Base-by-base conservation (phyloP, 2,113 vertebrate genomes). In the Zapus hudsonius region DNA sequence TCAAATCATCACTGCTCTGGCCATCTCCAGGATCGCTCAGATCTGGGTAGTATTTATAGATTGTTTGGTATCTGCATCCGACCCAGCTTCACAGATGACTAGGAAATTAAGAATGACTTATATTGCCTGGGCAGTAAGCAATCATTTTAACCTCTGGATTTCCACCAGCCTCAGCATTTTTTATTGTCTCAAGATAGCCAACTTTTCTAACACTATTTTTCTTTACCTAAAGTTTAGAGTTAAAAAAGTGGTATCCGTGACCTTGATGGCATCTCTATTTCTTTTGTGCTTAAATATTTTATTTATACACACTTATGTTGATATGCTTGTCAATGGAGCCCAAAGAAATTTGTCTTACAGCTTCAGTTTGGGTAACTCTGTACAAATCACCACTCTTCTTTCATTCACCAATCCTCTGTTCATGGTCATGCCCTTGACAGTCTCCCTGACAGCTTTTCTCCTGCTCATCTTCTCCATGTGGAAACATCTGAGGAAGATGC, bases 121-220 rank as follows among this genome's bases (percentile, higher is more conserved):
- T 33, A 2, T 57, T 16, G 1, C 12, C 7, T 81, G 70, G 66
- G 0, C 2, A 25, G 29, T 94, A 66, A 44, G 9, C 23, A 80
- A 67, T 31, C 75, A 72, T 69, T 87, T 84, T 64, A 80, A 63
- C 20, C 10, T 91, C 40, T 96, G 90, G 72, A 3, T 94, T 31
- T 44, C 17, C 44, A n/a, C 44, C 8, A 40, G 3, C 5, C 72
- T 97, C 36, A 85, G 57, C 22, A 42, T 89, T 15, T 63, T 94
- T 57, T 92, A 89, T 78, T 95, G 92, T 23, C 57, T 96, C 11
- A 96, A 94, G 69, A 94, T 82, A 47, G 36, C 47, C 57, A 94
- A 47, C 66, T 95, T 94, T 55, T 92, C 92, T 31, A 79, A 59
- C 7, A 59, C 25, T 61, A 3, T 74, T 36, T 95, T 95, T 81